Base-by-base conservation (phyloP, 2,888 invertebrate genomes). In the Lasioglossum vierecki region DNA sequence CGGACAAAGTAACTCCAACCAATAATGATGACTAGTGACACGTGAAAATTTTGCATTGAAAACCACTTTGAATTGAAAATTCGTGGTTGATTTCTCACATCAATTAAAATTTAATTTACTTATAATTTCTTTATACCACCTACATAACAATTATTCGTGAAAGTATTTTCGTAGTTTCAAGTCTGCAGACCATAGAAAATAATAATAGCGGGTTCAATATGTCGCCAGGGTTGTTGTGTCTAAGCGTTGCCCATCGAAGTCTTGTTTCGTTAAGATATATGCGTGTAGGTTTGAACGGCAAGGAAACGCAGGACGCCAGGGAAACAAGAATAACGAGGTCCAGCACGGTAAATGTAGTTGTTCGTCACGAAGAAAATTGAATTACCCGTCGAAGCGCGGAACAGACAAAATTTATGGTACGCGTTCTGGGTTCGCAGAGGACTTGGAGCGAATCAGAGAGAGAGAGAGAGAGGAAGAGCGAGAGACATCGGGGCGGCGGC, bases 291-390 rank as follows among this genome's bases (percentile, higher is more conserved):
- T 41, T 30, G 53, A 53, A 35, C 35, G 63, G 68, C 30, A 30
- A 88, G 80, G 80, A 49, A 79, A 35, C 39, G 22, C 63, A 57
- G 22, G 30, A 71, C 60, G 66, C 18, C 66, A 39, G 70, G 60
- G 81, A 77, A 72, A 85, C 46, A 85, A 82, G 85, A 88, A 84
- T 72, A 76, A 82, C 70, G 68, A 76, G 57, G 76, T 75, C 71
- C 82, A 11, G 77, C 68, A 5, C 68, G 89, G 79, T 83, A 77
- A 83, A 90, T 68, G 87, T 79, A 89, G 88, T 88, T 89, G 90
- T 91, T 90, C 91, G 88, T 93, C 91, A 91, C 85, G 86, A 90
- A 90, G 90, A 92, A 93, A 93, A 92, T 92, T 92, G 91, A 93
- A 93, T 93, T 91, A 81, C 85, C 87, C 87, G 87, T 79, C 82